These are phyloP conservation scores for Dicentrarchus labrax DNA, from an alignment of 2,113 vertebrate genomes.

Conservation along the genomic window DNA sequence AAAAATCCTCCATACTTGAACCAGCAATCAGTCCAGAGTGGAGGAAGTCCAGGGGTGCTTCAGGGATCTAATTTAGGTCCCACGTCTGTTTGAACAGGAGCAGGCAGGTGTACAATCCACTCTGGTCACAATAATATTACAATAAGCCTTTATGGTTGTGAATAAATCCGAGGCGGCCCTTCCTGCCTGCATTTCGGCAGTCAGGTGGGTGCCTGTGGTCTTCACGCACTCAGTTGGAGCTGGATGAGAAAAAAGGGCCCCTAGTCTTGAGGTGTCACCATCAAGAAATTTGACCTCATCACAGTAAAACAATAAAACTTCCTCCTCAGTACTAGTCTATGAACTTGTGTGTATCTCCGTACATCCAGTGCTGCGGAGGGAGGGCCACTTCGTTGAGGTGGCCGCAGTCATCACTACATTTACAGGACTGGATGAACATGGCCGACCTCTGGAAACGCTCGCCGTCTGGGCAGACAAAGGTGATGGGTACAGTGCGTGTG, in stretches of 20 bases:
- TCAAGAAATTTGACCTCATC: slow-evolving; percentile 30
- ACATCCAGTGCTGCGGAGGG: slow-evolving; percentile 81
- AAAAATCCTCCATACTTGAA: slow-evolving; percentile 36
- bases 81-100: slow-evolving; percentile 61
- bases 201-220: slow-evolving; percentile 5
- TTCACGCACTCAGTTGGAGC: slow-evolving; percentile 42
- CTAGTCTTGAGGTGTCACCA: slow-evolving; percentile 32
- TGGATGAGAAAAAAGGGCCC: slow-evolving; percentile 39
- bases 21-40: slow-evolving; percentile 33
- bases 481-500: slow-evolving; percentile 83
- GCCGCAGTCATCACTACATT: slow-evolving; percentile 83
- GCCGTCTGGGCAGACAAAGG: slow-evolving; percentile 83
- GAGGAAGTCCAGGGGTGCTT: slow-evolving; percentile 43
- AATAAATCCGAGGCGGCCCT: slow-evolving; percentile 9
- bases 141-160: slow-evolving; percentile 29
- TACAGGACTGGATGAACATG: slow-evolving; percentile 88
- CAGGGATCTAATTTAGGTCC: slow-evolving; percentile 64
- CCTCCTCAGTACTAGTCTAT: slow-evolving; percentile 63
- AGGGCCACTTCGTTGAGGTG: slow-evolving; percentile 83
- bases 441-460: slow-evolving; percentile 79
- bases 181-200: slow-evolving; percentile 1
- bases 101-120: slow-evolving; percentile 38
- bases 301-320: neutral
- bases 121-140: slow-evolving; percentile 47
- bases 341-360: slow-evolving; percentile 83